Evolutionary conservation across 2,888 invertebrate genomes (phyloP).

Genomic region (Uropetala carovei): DNA sequence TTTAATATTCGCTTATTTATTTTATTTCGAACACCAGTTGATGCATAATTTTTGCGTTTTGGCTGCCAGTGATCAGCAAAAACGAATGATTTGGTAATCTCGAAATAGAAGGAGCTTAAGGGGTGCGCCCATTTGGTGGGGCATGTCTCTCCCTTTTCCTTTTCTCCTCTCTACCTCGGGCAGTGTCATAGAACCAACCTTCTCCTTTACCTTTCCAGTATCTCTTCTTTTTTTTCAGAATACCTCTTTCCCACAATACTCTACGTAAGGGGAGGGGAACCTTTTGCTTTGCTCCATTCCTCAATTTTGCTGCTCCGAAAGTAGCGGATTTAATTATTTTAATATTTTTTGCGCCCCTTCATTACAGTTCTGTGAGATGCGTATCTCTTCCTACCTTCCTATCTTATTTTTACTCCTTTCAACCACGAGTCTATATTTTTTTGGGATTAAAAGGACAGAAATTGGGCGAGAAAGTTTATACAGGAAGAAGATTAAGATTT

Average conservation of each 20-base stretch:
- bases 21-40: not conserved
- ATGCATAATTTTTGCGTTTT: not conserved
- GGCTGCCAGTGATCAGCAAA: not conserved
- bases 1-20: not conserved
- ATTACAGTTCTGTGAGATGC: not conserved
- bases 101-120: not conserved
- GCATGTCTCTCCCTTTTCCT: not conserved
- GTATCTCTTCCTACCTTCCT: not conserved
- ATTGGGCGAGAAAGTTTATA: not conserved
- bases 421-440: not conserved
- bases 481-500: not conserved
- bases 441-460: not conserved
- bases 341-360: not conserved
- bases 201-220: not conserved
- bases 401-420: not conserved
- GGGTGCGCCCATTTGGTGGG: constrained; percentile 6
- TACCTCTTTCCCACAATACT: not conserved
- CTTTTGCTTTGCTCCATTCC: not conserved
- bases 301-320: not conserved
- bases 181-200: constrained; percentile 1
- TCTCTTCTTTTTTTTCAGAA: not conserved
- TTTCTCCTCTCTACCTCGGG: not conserved
- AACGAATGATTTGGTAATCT: not conserved
- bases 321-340: not conserved
- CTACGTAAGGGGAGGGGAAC: not conserved